A percentile compares a stretch with the other conserved stretches of the same genome.
Evolutionary conservation across 1,140 invertebrate species (phyloP).

Genomic region (Helicoverpa armigera): DNA sequence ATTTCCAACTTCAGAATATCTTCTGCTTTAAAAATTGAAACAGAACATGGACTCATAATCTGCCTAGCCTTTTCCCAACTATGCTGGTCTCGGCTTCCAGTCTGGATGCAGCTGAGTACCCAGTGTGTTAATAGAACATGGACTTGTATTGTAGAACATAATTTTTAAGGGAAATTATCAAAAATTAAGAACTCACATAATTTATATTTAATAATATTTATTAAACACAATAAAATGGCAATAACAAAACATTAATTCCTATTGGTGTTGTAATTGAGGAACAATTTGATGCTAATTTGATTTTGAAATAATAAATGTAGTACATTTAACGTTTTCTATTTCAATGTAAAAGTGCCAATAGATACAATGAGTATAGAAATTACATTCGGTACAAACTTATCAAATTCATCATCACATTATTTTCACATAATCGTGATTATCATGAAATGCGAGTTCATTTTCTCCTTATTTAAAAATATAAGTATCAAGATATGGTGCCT

Average conservation of each 20-base stretch:
- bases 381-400: not conserved
- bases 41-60: not conserved
- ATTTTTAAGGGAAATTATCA: no score
- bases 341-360: not conserved
- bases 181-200: no score
- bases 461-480: not conserved
- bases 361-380: not conserved
- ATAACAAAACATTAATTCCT: conserved; percentile 50
- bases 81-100: not conserved
- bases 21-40: not conserved
- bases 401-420: not conserved
- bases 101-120: not conserved
- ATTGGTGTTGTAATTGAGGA: conserved; percentile 23
- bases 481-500: not conserved
- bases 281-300: conserved; percentile 37
- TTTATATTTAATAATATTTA: conserved; percentile 45
- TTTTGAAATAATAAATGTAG: conserved; percentile 15
- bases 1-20: no score
- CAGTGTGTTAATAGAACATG: not conserved
- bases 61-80: conserved; percentile 10
- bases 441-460: not conserved
- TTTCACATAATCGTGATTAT: not conserved
- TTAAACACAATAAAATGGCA: conserved; percentile 50
- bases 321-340: not conserved
- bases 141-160: no score